These are phyloP conservation scores for Capitella teleta DNA, from an alignment of 1,140 invertebrate genomes.

Conservation along the genomic window DNA sequence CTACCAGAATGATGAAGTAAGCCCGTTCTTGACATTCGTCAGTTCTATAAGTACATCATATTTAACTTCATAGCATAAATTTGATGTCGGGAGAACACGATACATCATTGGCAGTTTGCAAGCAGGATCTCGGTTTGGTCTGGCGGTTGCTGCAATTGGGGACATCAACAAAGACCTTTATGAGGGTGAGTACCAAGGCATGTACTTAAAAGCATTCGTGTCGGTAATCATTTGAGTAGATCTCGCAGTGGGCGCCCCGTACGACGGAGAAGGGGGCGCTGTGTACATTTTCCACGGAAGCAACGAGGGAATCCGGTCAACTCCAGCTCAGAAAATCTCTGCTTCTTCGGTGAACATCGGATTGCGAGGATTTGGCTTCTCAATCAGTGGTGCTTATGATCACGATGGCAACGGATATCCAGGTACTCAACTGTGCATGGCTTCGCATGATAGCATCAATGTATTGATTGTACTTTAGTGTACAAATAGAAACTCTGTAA, in stretches of 20 bases:
- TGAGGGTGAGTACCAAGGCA: no score
- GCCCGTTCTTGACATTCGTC: no score
- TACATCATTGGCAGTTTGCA: no score
- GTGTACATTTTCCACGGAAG: constrained; percentile 92
- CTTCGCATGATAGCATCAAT: no score
- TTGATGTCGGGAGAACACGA: no score
- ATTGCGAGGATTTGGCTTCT: constrained; percentile 29
- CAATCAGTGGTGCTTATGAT: constrained; percentile 32
- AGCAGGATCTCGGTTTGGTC: constrained; percentile 84
- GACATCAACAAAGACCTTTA: constrained; percentile 82
- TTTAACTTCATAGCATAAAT: no score
- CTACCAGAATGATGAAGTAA: constrained; percentile 7
- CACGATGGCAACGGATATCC: constrained; percentile 34
- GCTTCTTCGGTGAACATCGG: constrained; percentile 16
- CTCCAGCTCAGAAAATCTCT: constrained; percentile 25
- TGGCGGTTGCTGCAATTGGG: constrained; percentile 70
- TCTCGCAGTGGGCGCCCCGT: constrained; percentile 90
- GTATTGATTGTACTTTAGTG: no score
- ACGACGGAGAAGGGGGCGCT: constrained; percentile 57
- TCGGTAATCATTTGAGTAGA: no score
- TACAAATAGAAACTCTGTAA: no score
- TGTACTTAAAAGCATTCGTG: no score
- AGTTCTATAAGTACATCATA: no score
- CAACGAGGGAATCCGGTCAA: constrained; percentile 29
- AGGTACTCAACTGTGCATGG: no score